Evolutionary conservation across 2,888 invertebrate genomes (phyloP), one percentile per base, ranked within the genome.

Genomic region (Epistrophe eligans): DNA sequence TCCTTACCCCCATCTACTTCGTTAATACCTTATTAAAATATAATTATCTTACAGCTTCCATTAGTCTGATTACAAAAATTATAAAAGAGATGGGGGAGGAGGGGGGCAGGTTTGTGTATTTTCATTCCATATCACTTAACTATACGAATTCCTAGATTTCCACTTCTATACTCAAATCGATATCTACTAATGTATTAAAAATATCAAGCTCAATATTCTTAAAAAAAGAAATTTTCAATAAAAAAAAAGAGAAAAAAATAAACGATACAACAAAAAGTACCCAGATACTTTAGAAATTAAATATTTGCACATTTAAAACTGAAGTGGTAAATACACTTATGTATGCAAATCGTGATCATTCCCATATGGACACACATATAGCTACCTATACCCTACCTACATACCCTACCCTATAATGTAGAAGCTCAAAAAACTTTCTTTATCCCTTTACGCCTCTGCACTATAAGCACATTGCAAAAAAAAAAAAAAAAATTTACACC

Each of bases 291-390:
- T 13, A 66, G 66, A 87, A 82, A 73, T 81, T 87, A 87, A 87
- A 87, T 87, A 82, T 87, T 87, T 82, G 74, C 74, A 55, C 60
- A 79, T 82, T 87, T 87, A 71, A 79, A 71, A 79, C 66, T 79
- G 57, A 87, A 87, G 87, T 79, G 79, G 79, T 62, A 87, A 87
- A 87, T 79, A 87, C 62, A 82, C 76, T 87, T 66, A 72, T 40
- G 72, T 71, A 87, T 82, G 87, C 82, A 87, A 87, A 87, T 87
- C 66, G 48, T 62, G 79, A 79, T 79, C 79, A 38, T 71, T 77
- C 64, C 62, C 72, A 62, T 58, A 76, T 24, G 79, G 52, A 79
- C 38, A 13, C 10, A 43, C n/a, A n/a, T n/a, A 76, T 32, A 32
- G 10, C 38, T 52, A 6, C 50, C 48, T 9, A 4, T 4, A 38